Conservation (phyloP, 1,140 invertebrate genomes). For the Drosophila pruinosa region DNA sequence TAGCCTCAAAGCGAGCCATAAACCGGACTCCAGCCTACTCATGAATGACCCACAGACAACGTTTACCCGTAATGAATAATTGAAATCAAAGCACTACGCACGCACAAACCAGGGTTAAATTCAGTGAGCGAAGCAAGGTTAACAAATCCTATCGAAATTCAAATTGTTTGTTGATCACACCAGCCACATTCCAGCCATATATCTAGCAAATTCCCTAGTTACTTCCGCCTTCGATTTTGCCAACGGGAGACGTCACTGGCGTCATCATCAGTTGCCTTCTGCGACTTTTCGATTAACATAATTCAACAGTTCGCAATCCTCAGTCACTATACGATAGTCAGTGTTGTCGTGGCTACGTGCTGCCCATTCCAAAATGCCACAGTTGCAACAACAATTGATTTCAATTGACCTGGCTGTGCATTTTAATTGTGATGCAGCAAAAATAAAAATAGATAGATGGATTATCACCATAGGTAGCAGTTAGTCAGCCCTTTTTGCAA, state of each 20-base stretch:
- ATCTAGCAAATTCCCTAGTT: constrained; percentile 13
- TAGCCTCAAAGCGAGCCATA: constrained; percentile 5
- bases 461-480: neutral
- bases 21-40: constrained; percentile 19
- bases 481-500: neutral
- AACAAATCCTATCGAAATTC: constrained; percentile 15
- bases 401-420: constrained; percentile 51
- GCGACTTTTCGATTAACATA: constrained; percentile 54
- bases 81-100: constrained; percentile 10
- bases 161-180: neutral
- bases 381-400: constrained; percentile 26
- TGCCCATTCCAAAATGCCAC: neutral
- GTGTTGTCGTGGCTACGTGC: constrained; percentile 22
- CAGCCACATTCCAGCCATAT: constrained; percentile 8
- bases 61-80: constrained; percentile 25
- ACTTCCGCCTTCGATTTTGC: constrained; percentile 45
- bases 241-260: neutral
- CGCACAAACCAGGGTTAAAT: constrained; percentile 17
- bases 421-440: constrained; percentile 37
- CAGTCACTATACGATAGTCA: constrained; percentile 5
- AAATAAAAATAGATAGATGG: constrained; percentile 21
- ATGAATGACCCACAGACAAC: constrained; percentile 7
- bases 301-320: constrained; percentile 40
- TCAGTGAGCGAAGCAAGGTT: neutral
- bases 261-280: constrained; percentile 39